These are phyloP conservation scores for Prionchulus punctatus DNA, from an alignment of 2,888 invertebrate genomes.

Conservation along the genomic window DNA sequence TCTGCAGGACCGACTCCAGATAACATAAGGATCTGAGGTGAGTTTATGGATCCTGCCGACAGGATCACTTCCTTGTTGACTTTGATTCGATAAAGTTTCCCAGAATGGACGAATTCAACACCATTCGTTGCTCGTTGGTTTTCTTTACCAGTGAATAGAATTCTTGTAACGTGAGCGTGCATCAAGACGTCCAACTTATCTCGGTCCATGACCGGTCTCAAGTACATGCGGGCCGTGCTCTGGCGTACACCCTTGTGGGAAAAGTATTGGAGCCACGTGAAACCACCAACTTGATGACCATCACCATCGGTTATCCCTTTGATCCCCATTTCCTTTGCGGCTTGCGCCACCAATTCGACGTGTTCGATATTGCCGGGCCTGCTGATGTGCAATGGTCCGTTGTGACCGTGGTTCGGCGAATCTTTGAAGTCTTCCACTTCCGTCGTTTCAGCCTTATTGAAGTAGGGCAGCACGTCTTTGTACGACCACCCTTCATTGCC, in stretches of 20 bases:
- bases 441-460: not conserved
- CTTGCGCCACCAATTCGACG: not conserved
- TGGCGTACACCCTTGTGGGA: not conserved
- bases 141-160: too few relatives aligned
- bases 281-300: not conserved
- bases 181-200: not conserved
- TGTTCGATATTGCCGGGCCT: not conserved
- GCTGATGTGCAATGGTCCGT: not conserved
- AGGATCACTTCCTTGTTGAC: slow-evolving; percentile 28
- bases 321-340: not conserved
- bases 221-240: not conserved
- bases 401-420: not conserved
- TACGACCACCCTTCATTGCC: not conserved
- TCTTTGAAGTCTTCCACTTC: not conserved
- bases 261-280: not conserved
- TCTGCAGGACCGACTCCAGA: slow-evolving; percentile 32
- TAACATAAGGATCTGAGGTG: slow-evolving; percentile 29
- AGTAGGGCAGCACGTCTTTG: not conserved
- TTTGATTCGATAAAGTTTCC: slow-evolving; percentile 27
- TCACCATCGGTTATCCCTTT: not conserved
- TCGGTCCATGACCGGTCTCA: not conserved
- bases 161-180: not conserved
- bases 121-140: not conserved
- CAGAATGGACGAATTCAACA: slow-evolving; percentile 8
- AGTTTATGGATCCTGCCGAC: slow-evolving; percentile 29